Evolutionary conservation across 1,140 invertebrate species (phyloP).

Genomic region (Melitaea cinxia): DNA sequence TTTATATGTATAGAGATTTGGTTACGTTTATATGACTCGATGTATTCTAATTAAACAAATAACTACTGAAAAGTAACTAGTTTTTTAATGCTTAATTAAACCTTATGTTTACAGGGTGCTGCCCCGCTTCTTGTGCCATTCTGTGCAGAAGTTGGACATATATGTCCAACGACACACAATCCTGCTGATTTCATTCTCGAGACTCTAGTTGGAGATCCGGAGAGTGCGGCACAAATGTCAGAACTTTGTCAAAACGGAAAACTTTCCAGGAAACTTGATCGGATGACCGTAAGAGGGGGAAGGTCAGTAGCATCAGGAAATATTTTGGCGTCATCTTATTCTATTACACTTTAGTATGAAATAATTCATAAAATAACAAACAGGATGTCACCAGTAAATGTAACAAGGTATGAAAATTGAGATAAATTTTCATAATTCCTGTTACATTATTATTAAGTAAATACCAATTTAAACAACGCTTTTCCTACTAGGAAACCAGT

Average conservation of each 20-base stretch:
- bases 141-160: slow-evolving; percentile 59
- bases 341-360: not conserved
- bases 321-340: not conserved
- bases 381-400: too few relatives aligned
- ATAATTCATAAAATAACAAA: too few relatives aligned
- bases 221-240: slow-evolving; percentile 61
- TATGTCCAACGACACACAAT: slow-evolving; percentile 76
- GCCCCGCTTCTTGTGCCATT: slow-evolving; percentile 70
- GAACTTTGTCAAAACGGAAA: slow-evolving; percentile 75
- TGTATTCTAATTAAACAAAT: too few relatives aligned
- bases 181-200: slow-evolving; percentile 77
- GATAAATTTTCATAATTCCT: too few relatives aligned
- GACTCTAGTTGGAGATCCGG: slow-evolving; percentile 52
- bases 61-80: too few relatives aligned
- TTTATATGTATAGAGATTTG: too few relatives aligned
- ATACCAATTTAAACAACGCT: not conserved
- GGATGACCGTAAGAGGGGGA: slow-evolving; percentile 60
- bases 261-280: slow-evolving; percentile 56
- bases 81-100: too few relatives aligned
- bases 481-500: slow-evolving; percentile 61
- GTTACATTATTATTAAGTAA: too few relatives aligned
- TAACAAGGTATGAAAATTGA: too few relatives aligned
- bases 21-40: too few relatives aligned
- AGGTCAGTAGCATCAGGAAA: slow-evolving; percentile 52
- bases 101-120: slow-evolving; percentile 56